Conservation (phyloP, 2,797 vertebrate genomes). For the Phaenicophaeus curvirostris region DNA sequence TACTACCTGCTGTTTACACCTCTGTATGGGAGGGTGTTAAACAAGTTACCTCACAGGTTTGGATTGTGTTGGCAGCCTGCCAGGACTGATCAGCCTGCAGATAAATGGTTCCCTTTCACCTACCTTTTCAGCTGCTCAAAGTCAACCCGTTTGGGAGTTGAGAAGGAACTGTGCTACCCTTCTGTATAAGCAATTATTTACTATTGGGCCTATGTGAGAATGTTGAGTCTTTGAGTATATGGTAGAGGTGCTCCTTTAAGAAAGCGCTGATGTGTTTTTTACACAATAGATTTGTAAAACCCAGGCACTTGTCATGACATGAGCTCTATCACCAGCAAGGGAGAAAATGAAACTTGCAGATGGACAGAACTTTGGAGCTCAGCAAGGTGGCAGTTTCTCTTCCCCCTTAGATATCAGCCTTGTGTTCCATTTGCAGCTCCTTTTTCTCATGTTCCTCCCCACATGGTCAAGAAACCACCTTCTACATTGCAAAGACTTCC, state of each 20-base stretch:
- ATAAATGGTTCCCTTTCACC: constrained; percentile 59
- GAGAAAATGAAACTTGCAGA: not conserved
- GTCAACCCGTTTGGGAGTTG: not conserved
- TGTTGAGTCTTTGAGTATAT: constrained; percentile 51
- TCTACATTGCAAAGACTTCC: not conserved
- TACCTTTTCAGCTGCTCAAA: constrained; percentile 76
- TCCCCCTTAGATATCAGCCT: not conserved
- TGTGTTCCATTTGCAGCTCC: not conserved
- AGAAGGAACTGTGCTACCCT: constrained; percentile 12
- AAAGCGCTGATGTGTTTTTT: constrained; percentile 40
- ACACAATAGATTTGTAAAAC: constrained; percentile 40
- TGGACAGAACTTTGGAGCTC: not conserved
- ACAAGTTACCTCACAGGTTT: constrained; percentile 75
- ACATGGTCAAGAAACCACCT: not conserved
- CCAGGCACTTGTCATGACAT: not conserved
- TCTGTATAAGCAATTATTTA: constrained; percentile 21
- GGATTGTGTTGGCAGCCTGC: constrained; percentile 77
- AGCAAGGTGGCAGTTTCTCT: not conserved
- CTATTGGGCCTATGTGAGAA: constrained; percentile 30
- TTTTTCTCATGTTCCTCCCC: not conserved
- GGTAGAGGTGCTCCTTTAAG: constrained; percentile 53
- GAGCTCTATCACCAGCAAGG: not conserved
- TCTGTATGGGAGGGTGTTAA: constrained; percentile 71
- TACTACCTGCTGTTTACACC: constrained; percentile 78
- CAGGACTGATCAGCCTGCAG: constrained; percentile 73